These are phyloP conservation scores for Cenopis cana DNA, from an alignment of 2,888 invertebrate genomes.

Conservation along the genomic window DNA sequence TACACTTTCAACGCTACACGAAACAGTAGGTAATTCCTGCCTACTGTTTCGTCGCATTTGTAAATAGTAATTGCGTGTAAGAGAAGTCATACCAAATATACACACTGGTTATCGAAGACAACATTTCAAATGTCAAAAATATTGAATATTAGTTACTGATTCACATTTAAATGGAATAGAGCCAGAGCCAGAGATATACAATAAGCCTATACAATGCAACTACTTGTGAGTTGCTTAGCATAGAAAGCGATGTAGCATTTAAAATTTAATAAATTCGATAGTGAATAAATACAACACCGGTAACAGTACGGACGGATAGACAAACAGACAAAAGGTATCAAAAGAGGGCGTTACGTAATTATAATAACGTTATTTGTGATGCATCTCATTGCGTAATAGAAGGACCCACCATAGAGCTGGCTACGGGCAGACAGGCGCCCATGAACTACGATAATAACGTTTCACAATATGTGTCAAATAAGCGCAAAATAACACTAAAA, in stretches of 20 bases:
- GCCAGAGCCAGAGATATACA: conserved; percentile 55
- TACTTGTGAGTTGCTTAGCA: conserved; percentile 68
- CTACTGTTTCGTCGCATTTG: not conserved
- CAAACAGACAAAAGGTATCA: conserved; percentile 72
- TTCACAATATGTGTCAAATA: conserved; percentile 52
- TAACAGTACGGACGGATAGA: conserved; percentile 60
- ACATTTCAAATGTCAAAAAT: conserved; percentile 57
- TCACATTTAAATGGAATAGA: conserved; percentile 62
- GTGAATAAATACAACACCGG: conserved; percentile 66
- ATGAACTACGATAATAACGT: conserved; percentile 53
- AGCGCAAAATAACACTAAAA: conserved; percentile 61
- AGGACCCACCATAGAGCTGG: conserved; percentile 56
- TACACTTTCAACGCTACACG: too few relatives aligned
- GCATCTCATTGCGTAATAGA: conserved; percentile 66
- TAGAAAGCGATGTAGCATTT: conserved; percentile 65
- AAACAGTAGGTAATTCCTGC: too few relatives aligned
- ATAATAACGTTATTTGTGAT: conserved; percentile 65
- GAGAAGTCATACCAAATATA: not conserved
- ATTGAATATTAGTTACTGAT: conserved; percentile 51
- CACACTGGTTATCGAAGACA: conserved; percentile 36
- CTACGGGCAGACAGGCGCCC: conserved; percentile 51
- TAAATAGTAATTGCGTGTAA: not conserved
- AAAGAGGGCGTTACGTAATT: conserved; percentile 73
- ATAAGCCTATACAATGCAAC: conserved; percentile 48
- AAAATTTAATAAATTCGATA: conserved; percentile 65